These are phyloP conservation scores for Lasius platythorax DNA, from an alignment of 2,888 invertebrate genomes.

Conservation along the genomic window DNA sequence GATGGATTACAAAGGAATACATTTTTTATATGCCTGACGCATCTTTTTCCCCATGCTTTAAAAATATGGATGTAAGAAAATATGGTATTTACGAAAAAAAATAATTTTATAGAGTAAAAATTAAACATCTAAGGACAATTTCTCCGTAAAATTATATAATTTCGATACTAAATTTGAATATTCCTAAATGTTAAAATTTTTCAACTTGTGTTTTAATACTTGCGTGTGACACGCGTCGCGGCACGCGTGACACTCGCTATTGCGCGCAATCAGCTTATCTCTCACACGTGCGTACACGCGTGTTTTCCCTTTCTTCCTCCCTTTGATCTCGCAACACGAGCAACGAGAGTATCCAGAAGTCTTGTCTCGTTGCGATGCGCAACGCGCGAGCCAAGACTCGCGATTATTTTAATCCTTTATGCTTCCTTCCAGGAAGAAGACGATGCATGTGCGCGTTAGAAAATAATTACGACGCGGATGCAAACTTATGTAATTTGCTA, in stretches of 20 bases:
- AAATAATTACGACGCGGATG: conserved; percentile 44
- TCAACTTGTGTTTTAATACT: neutral
- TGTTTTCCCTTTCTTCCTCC: conserved; percentile 35
- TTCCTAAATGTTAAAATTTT: neutral
- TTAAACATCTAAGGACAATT: neutral
- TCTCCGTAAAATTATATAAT: no score
- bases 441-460: conserved; percentile 11
- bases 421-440: conserved; percentile 51
- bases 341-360: conserved; percentile 48
- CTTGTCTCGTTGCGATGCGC: conserved; percentile 32
- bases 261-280: conserved; percentile 67
- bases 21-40: no score
- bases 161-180: neutral
- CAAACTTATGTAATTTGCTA: conserved; percentile 32
- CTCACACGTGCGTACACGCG: conserved; percentile 65
- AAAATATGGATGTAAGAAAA: neutral
- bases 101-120: neutral
- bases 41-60: neutral
- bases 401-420: conserved; percentile 38
- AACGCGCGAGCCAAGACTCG: conserved; percentile 19
- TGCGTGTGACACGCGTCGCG: conserved; percentile 37
- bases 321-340: conserved; percentile 21
- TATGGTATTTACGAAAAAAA: neutral
- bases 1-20: neutral
- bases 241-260: conserved; percentile 65